Percentiles rank a stretch among this genome's conserved stretches.
Conservation (phyloP, 2,113 vertebrate species). For the Phalacrocorax aristotelis region DNA sequence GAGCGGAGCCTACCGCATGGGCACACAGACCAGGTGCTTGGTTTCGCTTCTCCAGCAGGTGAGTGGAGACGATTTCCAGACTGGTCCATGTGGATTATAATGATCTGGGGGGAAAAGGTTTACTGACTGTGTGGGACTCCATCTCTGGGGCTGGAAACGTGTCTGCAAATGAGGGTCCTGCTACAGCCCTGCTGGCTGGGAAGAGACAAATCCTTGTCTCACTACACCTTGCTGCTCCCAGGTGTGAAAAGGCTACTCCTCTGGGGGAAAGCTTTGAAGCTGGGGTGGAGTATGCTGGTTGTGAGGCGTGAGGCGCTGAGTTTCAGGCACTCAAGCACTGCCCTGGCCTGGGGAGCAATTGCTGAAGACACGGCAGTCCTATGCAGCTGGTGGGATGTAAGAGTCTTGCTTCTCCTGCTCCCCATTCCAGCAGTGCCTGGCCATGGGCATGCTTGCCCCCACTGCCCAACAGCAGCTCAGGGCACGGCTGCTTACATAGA, state of each 20-base stretch:
- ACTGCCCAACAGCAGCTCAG: background rate
- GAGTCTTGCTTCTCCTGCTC: background rate
- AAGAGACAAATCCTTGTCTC: background rate
- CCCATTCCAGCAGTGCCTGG: background rate
- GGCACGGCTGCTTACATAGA: background rate
- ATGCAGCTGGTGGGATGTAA: rapidly evolving
- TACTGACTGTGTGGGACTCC: background rate
- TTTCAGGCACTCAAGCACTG: background rate
- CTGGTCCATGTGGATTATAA: background rate
- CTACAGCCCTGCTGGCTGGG: background rate
- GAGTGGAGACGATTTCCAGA: background rate
- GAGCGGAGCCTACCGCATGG: rapidly evolving
- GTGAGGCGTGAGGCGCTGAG: background rate
- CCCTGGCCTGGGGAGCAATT: background rate
- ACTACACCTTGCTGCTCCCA: background rate
- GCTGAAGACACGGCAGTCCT: background rate
- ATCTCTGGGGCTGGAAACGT: background rate
- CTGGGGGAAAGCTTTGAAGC: background rate
- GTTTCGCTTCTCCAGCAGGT: background rate
- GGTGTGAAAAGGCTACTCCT: rapidly evolving
- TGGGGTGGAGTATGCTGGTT: rapidly evolving
- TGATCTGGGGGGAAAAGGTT: background rate
- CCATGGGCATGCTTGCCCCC: rapidly evolving
- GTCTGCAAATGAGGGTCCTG: background rate
- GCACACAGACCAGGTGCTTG: background rate